phyloP scores from a whole-genome alignment of 2,797 vertebrate species.

The Melanitta fusca region DNA sequence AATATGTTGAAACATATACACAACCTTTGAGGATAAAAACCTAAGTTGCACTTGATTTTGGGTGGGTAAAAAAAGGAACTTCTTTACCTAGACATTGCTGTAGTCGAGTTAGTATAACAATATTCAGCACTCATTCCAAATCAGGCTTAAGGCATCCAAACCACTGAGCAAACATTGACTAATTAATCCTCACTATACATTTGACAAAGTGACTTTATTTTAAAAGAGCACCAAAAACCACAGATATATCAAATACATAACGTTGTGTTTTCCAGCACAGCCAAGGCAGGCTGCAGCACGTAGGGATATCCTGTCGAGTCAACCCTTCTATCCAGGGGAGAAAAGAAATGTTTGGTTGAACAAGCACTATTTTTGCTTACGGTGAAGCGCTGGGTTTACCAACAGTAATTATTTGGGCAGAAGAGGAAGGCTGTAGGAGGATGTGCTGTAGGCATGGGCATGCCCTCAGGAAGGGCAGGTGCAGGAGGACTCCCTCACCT shows the following conservation, averaged over 20 bases:
- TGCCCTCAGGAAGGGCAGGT: fast-evolving
- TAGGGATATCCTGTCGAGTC: background rate
- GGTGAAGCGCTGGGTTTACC: background rate
- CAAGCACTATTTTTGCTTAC: background rate
- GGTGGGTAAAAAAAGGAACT: background rate
- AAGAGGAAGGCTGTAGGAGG: background rate
- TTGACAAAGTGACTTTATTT: background rate
- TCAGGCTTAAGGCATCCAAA: background rate
- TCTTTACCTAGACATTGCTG: background rate
- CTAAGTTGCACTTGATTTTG: background rate
- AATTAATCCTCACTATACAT: background rate
- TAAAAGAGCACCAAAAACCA: background rate
- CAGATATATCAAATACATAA: background rate
- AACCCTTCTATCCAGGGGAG: background rate
- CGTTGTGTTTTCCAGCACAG: background rate
- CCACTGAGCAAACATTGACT: background rate
- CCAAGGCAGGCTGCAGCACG: background rate
- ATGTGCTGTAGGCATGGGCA: background rate
- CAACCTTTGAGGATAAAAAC: background rate
- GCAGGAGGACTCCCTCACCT: background rate
- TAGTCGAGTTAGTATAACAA: background rate
- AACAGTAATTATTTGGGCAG: background rate
- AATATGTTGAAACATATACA: background rate
- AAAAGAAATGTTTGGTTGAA: background rate
- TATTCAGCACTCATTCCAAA: background rate